Base-by-base conservation (phyloP, 2,113 vertebrate species). In the Oenanthe melanoleuca region DNA sequence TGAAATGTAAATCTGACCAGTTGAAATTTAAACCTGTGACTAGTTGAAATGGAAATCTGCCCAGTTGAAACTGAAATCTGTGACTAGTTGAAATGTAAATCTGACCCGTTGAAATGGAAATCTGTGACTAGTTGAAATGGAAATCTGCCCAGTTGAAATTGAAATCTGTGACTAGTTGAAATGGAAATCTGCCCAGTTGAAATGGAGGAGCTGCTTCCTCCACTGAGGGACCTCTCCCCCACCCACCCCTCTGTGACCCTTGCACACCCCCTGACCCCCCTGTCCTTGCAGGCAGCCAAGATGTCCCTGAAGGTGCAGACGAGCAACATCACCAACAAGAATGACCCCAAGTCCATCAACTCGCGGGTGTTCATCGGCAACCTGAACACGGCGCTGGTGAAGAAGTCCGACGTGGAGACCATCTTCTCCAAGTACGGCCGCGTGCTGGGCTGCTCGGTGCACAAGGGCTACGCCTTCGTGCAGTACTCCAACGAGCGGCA, bases 311-410 rank as follows among this genome's bases (percentile, higher is more conserved):
- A 99, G 97, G 98, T 99, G 61, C 98, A 99, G 96, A 99, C 99
- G 11, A 99, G 99, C 85, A 99, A 99, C 72, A 98, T 99, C 96
- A 99, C 99, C 18, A 99, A 99, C 98, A 99, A 99, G 97, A 99
- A 99, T 31, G 99, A 99, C 93, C 99, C 99, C 79, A 99, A 99
- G 91, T 99, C 99, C 74, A 98, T 99, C 97, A 99, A 99, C 97
- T 99, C 99, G 17, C 97, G 99, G 34, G 99, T 99, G 92, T 99
- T 99, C 94, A 99, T 99, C 38, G 99, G 99, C 73, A 99, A 99
- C 95, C 98, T 99, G 71, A 99, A 99, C 97, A 99, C 99, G 26
- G 98, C 98, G 1, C 97, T 99, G 97, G 99, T 99, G 95, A 99
- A 99, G 97, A 99, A 99, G 97, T 98, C 98, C 0, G 99, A 99